A percentile compares a stretch with the other conserved stretches of the same genome.
These are phyloP conservation scores for Baronia brevicornis DNA, from an alignment of 2,888 invertebrate species.

Conservation along the genomic window DNA sequence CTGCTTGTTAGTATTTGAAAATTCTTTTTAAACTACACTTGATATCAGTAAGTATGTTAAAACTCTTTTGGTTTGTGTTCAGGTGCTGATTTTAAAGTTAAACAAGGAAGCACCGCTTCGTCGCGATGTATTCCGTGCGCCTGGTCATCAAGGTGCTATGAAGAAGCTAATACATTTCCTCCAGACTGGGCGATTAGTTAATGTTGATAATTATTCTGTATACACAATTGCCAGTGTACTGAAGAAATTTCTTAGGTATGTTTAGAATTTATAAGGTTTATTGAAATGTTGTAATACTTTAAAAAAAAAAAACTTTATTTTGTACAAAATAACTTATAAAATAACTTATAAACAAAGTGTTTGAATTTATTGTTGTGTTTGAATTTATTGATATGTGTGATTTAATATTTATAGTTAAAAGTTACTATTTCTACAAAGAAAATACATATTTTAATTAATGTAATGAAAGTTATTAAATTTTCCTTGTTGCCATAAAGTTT, in stretches of 20 bases:
- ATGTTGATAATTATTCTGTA: slow-evolving; percentile 96
- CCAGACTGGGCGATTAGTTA: slow-evolving; percentile 91
- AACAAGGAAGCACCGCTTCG: slow-evolving; percentile 96
- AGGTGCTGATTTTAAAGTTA: slow-evolving; percentile 93
- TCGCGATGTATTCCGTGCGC: slow-evolving; percentile 95
- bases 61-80: slow-evolving; percentile 29
- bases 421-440: too few species aligned
- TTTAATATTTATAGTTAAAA: too few species aligned
- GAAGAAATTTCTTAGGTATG: slow-evolving; percentile 91
- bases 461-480: too few species aligned
- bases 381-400: slow-evolving; percentile 2
- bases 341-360: neutral
- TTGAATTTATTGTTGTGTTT: slow-evolving; percentile 4
- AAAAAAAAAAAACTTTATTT: too few species aligned
- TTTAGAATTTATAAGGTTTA: neutral
- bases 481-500: too few species aligned
- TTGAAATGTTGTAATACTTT: too few species aligned
- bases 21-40: slow-evolving; percentile 11
- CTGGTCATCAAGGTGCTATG: slow-evolving; percentile 96
- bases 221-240: slow-evolving; percentile 98
- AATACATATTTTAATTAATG: too few species aligned
- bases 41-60: slow-evolving; percentile 15
- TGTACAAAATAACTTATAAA: neutral
- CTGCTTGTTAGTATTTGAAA: slow-evolving; percentile 81
- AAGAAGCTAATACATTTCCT: slow-evolving; percentile 94